phyloP scores from a whole-genome alignment of 2,888 invertebrate genomes.

The Muschampia plurimacula region DNA sequence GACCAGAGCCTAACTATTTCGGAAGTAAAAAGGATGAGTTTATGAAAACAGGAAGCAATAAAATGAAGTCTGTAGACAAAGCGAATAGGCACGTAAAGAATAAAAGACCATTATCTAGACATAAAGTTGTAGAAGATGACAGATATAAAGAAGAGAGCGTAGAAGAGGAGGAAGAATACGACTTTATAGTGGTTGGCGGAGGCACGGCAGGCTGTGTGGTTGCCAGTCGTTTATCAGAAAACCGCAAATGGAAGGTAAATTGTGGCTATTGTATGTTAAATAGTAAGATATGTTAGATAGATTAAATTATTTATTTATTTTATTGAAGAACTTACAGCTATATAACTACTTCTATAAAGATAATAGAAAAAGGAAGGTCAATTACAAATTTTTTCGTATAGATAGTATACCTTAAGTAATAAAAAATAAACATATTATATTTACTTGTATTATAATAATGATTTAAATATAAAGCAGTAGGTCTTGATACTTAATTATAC shows the following conservation, averaged over 20 bases:
- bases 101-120: slow-evolving; percentile 33
- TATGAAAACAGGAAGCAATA: slow-evolving; percentile 37
- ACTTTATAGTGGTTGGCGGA: slow-evolving; percentile 75
- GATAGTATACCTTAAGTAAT: too few species aligned
- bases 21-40: slow-evolving; percentile 53
- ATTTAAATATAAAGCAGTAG: too few species aligned
- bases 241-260: slow-evolving; percentile 75
- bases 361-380: too few species aligned
- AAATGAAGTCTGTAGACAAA: slow-evolving; percentile 15
- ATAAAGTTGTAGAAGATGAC: slow-evolving; percentile 42
- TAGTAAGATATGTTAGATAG: too few species aligned
- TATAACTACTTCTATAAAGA: too few species aligned
- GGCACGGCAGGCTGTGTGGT: slow-evolving; percentile 78
- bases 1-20: slow-evolving; percentile 72
- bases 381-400: too few species aligned
- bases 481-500: too few species aligned
- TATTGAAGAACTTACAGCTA: too few species aligned
- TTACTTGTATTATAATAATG: too few species aligned
- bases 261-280: too few species aligned
- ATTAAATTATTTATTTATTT: too few species aligned
- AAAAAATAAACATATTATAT: too few species aligned
- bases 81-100: neutral
- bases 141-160: slow-evolving; percentile 39
- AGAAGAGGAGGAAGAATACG: slow-evolving; percentile 56
- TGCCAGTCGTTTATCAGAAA: slow-evolving; percentile 76